Conservation (phyloP, 2,888 invertebrate genomes). For the Xanthorhoe designata region DNA sequence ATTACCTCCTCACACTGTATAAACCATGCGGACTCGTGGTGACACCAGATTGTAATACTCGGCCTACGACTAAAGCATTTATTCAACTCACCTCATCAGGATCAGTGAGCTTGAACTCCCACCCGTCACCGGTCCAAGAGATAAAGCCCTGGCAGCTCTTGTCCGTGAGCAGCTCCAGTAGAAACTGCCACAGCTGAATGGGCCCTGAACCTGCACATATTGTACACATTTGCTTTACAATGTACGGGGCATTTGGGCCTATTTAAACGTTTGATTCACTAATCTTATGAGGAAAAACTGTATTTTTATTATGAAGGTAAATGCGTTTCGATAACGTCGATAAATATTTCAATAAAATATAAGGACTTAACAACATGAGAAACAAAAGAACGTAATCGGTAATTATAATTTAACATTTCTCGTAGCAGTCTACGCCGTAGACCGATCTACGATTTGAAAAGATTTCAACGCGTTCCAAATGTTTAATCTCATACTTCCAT, state of each 20-base stretch:
- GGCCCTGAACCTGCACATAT: constrained; percentile 93
- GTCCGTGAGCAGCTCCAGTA: constrained; percentile 97
- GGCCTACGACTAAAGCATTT: too few species aligned
- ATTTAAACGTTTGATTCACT: background rate
- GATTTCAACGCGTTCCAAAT: constrained; percentile 31
- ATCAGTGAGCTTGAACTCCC: constrained; percentile 99
- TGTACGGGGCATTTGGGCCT: constrained; percentile 54
- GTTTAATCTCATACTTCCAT: background rate
- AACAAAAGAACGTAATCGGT: background rate
- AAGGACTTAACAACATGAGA: too few species aligned
- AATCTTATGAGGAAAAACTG: too few species aligned
- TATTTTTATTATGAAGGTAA: too few species aligned
- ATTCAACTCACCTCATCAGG: constrained; percentile 93
- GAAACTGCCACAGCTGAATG: constrained; percentile 99
- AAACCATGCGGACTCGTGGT: too few species aligned
- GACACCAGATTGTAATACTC: too few species aligned
- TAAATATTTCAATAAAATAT: too few species aligned
- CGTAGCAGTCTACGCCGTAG: constrained; percentile 21
- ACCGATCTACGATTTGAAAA: constrained; percentile 22
- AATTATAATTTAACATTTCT: background rate
- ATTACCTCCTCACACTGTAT: too few species aligned
- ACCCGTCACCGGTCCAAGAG: constrained; percentile 99
- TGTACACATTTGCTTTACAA: constrained; percentile 81
- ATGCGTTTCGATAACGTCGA: too few species aligned
- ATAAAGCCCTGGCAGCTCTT: constrained; percentile 98